These are phyloP conservation scores for Suillia variegata DNA, from an alignment of 2,888 invertebrate genomes.

Conservation along the genomic window DNA sequence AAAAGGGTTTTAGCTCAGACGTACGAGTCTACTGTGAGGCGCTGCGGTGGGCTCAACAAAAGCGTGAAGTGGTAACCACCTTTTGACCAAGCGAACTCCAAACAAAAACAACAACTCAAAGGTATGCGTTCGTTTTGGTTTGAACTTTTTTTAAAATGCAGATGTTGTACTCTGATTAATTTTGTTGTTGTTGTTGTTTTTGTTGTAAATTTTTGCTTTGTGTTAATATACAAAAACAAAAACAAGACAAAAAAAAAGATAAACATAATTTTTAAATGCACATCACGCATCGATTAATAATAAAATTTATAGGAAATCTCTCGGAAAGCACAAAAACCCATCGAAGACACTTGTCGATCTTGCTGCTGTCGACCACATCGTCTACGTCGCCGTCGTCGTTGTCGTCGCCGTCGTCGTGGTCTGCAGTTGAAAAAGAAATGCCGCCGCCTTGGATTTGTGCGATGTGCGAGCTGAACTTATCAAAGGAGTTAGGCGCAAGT, in stretches of 20 bases:
- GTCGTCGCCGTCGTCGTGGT: neutral
- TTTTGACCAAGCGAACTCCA: neutral
- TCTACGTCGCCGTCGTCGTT: neutral
- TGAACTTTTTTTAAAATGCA: slow-evolving; percentile 39
- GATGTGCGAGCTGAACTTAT: too few relatives aligned
- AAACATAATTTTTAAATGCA: slow-evolving; percentile 36
- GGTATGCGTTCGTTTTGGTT: neutral
- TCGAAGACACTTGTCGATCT: slow-evolving; percentile 16
- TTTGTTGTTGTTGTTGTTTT: too few relatives aligned
- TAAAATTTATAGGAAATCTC: slow-evolving; percentile 30
- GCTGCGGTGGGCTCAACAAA: slow-evolving; percentile 7
- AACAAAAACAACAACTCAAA: neutral
- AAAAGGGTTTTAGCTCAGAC: neutral
- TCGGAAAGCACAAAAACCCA: slow-evolving; percentile 24
- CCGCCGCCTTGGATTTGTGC: neutral
- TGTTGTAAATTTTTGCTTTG: slow-evolving; percentile 31
- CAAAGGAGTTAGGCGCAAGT: too few relatives aligned
- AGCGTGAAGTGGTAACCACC: slow-evolving; percentile 53
- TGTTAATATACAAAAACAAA: slow-evolving; percentile 10
- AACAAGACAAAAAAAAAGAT: too few relatives aligned
- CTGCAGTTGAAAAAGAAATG: neutral
- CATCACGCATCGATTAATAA: slow-evolving; percentile 45
- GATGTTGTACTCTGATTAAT: slow-evolving; percentile 51
- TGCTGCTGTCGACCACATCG: neutral
- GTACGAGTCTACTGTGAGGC: too few relatives aligned